A percentile compares a stretch with the other conserved stretches of the same genome.
Conservation (phyloP, 2,113 vertebrate genomes). For the Myrmecophaga tridactyla region DNA sequence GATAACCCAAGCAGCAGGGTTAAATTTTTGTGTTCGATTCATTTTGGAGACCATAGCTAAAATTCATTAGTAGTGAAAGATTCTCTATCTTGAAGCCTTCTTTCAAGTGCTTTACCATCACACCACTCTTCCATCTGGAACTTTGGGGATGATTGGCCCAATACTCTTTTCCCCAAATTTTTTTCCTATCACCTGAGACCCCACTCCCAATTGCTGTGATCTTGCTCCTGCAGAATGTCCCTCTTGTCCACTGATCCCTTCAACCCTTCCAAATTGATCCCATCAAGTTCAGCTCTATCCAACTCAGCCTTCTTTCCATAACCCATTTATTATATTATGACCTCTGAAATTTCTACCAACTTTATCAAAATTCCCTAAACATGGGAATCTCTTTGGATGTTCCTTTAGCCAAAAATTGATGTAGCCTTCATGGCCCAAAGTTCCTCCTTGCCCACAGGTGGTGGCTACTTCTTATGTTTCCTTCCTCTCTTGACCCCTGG, state of each 20-base stretch:
- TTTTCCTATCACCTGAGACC: background rate
- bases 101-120: background rate
- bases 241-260: background rate
- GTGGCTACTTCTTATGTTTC: background rate
- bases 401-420: background rate
- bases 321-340: background rate
- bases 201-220: too few relatives aligned
- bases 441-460: background rate
- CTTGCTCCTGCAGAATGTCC: background rate
- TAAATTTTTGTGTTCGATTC: background rate
- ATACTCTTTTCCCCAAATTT: background rate
- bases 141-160: background rate
- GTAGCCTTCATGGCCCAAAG: background rate
- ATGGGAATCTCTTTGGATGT: background rate
- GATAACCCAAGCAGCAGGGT: background rate
- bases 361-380: background rate
- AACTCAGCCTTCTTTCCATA: background rate
- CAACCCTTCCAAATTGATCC: background rate
- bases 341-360: background rate
- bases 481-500: background rate
- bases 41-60: background rate
- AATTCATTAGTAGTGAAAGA: background rate
- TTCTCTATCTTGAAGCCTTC: background rate
- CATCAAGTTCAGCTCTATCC: background rate
- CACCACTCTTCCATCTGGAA: background rate